Evolutionary conservation across 2,113 vertebrate species (phyloP), one percentile per base, ranked within the genome.

Genomic region (Furnarius figulus): DNA sequence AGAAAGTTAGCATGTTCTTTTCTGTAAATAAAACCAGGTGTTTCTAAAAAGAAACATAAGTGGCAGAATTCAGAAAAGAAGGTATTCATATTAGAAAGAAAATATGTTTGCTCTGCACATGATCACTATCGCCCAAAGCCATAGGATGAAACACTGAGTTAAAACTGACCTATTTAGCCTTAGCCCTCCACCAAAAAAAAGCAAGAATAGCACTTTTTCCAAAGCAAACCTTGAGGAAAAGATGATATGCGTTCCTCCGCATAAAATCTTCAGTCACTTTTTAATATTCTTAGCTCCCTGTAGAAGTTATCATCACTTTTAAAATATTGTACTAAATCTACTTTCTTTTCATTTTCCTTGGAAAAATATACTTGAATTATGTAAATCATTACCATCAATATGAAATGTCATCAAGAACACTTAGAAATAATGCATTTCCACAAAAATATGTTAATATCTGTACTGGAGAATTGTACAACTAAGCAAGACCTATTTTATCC

Each of bases 351-450:
- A 61, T 75, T 77, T 77, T 84, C 53, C 25, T 47, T 44, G 21
- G 24, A 78, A 95, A 94, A 93, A 78, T 84, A 42, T 33, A 56
- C 73, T 68, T 86, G 33, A 85, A 88, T 93, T 89, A 79, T 53
- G 35, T 42, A 89, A 94, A 92, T 83, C 12, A 65, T 70, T 93
- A 35, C 33, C 24, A 72, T 56, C 28, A 84, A 55, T 65, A 85
- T 35, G 7, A 71, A 59, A 93, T 31, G 17, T 61, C 35, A 83
- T 83, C 37, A 87, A 46, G 68, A 93, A 19, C 4, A 5, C 24
- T 83, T 87, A 81, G 20, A 66, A 79, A 80, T 90, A 90, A 52
- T 24, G 8, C 35, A 75, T 55, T 79, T 31, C 10, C 33, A 75
- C 50, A 74, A 71, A 97, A 87, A 83, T 31, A 56, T 33, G 33